These are phyloP conservation scores for Myotis planiceps DNA, from an alignment of 2,797 vertebrate species.

Conservation along the genomic window DNA sequence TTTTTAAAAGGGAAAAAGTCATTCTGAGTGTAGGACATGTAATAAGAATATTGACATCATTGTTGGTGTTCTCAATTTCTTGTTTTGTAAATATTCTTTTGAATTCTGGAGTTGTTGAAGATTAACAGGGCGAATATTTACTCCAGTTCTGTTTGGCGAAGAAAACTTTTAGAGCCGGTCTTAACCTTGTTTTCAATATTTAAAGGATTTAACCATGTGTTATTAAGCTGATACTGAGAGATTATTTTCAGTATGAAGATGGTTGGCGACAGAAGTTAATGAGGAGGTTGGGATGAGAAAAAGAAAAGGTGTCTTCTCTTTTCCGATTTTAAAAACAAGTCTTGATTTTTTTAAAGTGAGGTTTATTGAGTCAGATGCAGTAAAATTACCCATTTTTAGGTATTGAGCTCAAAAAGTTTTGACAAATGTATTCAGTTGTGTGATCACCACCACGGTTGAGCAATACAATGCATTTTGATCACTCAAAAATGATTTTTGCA, in stretches of 20 bases:
- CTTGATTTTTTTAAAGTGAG: not conserved
- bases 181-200: not conserved
- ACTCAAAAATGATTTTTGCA: not conserved
- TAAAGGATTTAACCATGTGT: not conserved
- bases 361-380: not conserved
- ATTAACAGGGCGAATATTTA: conserved; percentile 3
- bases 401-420: not conserved
- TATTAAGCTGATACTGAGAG: not conserved
- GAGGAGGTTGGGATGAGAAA: not conserved
- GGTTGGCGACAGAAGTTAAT: not conserved
- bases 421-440: not conserved
- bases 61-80: not conserved
- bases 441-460: not conserved
- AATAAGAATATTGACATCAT: not conserved
- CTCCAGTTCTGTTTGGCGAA: not conserved
- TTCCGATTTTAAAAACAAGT: not conserved
- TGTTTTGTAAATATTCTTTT: not conserved
- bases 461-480: not conserved
- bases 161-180: not conserved
- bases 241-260: conserved; percentile 18
- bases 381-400: not conserved
- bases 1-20: not conserved
- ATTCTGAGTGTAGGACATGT: not conserved
- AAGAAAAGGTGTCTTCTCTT: not conserved
- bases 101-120: not conserved